Evolutionary conservation across 2,113 vertebrate genomes (phyloP), one percentile per base, ranked within the genome.

Genomic region (Platycercus adscitus): DNA sequence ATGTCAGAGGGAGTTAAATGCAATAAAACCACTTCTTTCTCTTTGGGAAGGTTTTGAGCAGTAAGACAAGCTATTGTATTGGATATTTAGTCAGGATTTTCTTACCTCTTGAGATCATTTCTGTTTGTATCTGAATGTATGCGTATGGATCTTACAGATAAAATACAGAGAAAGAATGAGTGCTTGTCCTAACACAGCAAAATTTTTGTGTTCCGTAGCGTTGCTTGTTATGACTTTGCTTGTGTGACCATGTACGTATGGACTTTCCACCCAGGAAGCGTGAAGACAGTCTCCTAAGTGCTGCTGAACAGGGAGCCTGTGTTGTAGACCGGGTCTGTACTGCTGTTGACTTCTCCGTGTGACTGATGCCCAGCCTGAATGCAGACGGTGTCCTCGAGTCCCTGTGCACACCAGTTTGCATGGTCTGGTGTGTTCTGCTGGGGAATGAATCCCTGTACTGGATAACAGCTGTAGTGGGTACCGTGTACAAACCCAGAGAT

Each of bases 171-270:
- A 63, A 95, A 65, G 37, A 43, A 72, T 11, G 9, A 56, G 11
- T 55, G 15, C 33, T 82, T 78, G 46, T 43, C 46, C 33, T 68
- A 56, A 50, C 9, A 33, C 25, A 39, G 29, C 43, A 58, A 73
- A 29, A 25, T 39, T 16, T 73, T 43, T 46, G 14, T 0, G 1
- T 71, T 84, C 43, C 21, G 15, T 31, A 65, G 49, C 7, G 1
- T 6, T 60, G 7, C 23, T 66, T 43, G 17, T 41, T 64, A 7
- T 23, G 73, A 39, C 24, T 50, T 79, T 46, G 6, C 37, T 19
- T 11, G 31, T 37, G 52, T 49, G 44, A 9, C 25, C 25, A 0
- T 7, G 11, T 26, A 2, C 0, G 4, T 11, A 1, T 0, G 24
- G 64, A 2, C 5, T n/a, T 58, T 11, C 10, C 17, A 4, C 3